Base-by-base conservation (phyloP, 1,140 invertebrate genomes). In the Luehdorfia chinensis region DNA sequence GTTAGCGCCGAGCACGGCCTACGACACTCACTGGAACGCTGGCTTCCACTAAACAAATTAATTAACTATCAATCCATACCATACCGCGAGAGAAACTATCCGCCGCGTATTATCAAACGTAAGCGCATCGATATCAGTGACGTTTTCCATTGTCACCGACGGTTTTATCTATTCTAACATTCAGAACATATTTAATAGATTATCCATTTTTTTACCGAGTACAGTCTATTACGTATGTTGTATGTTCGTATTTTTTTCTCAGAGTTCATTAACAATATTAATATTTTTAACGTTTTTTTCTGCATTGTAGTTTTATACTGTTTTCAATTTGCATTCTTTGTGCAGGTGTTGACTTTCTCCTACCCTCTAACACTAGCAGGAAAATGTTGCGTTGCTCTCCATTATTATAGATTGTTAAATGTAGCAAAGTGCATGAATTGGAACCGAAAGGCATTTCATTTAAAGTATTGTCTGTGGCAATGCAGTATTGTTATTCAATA, bases 341-440 rank as follows among this genome's bases (percentile, higher is more conserved):
- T 85, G 73, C 77, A 85, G 77, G 79, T 85, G 67, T 83, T 81
- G 72, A 79, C 58, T 81, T 81, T 78, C 70, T 74, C 70, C 75
- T 77, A 72, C 75, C 67, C 72, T 75, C 81, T 85, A 85, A 85
- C 81, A 74, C 66, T 80, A 81, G 81, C 81, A 85, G 75, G 73
- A 84, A 85, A 85, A 85, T 85, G 81, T 84, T 85, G 81, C 81
- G 70, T 77, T 75, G 71, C 66, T 83, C 71, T 73, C 59, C 63
- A 62, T 71, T 68, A 62, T 62, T 66, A 64, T 63, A 53, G 64
- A 69, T 53, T 64, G 57, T 59, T 36, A 43, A 66, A 69, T 72
- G 62, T 63, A 54, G 58, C 39, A 52, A 59, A 60, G 57, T 67
- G 80, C 80, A 84, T 81, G 80, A 71, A 66, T 58, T 69, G 67